Evolutionary conservation across 2,888 invertebrate species (phyloP), one percentile per base, ranked within the genome.

Genomic region (Chesias legatella): DNA sequence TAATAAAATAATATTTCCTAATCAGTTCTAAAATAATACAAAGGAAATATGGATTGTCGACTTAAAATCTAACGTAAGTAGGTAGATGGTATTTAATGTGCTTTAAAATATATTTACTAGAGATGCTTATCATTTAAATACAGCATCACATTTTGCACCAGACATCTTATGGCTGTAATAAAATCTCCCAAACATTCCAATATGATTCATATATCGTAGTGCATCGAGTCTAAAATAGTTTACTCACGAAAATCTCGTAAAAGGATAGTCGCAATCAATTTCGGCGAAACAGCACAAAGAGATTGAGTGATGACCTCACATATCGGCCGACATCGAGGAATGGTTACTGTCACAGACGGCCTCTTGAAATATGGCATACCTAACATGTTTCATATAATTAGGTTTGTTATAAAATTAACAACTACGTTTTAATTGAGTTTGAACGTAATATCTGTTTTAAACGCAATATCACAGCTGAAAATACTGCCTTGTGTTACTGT

Each of bases 221-320:
- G 0, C 1, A 23, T 32, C 27, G 7, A 23, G 40, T 22, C 29
- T 40, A 25, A 25, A 29, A 7, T 11, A 36, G 8, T 5, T 27
- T 22, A 25, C 7, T 6, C 6, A 39, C 29, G 10, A 7, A 25
- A 36, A 35, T 7, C 10, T 43, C 43, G 38, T 41, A 47, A 50
- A 49, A 51, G 44, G 48, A 39, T 32, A 36, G 44, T 39, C 52
- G 57, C 48, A 51, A 58, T 59, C 50, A 60, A 62, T 63, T 67
- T 59, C 49, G 57, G 56, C 40, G 48, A 56, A 57, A 60, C 32
- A 48, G 58, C 60, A 67, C 64, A 68, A 65, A 73, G 67, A 62
- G 66, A 64, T 71, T 73, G 70, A 79, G 52, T 67, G 77, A 79
- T 81, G 79, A 79, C 64, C 77, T 79, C 79, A 75, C 68, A 53